Evolutionary conservation across 2,888 invertebrate genomes (phyloP).

Genomic region (Phyllotreta cruciferae): DNA sequence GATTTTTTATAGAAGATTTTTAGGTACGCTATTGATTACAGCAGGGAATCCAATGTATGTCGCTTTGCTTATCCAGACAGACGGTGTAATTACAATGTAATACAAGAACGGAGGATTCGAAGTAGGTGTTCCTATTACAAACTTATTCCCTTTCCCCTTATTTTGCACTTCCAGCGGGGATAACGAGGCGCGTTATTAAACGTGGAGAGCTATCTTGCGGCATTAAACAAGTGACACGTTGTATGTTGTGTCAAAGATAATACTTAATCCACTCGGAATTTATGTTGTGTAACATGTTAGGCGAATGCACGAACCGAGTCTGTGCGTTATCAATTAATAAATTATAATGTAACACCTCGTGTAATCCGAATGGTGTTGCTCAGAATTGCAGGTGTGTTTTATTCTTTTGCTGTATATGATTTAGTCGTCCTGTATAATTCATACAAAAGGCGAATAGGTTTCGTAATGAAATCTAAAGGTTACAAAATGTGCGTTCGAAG

Average conservation of each 20-base stretch:
- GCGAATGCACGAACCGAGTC: background rate
- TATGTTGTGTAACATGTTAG: background rate
- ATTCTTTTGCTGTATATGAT: no score
- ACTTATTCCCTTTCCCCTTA: slow-evolving; percentile 34
- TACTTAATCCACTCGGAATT: slow-evolving; percentile 7
- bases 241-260: slow-evolving; percentile 10
- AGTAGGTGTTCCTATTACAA: slow-evolving; percentile 39
- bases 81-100: slow-evolving; percentile 39
- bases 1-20: no score
- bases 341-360: no score
- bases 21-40: slow-evolving; percentile 8
- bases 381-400: no score
- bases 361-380: no score
- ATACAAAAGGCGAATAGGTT: no score
- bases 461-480: slow-evolving; percentile 2
- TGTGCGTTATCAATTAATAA: no score
- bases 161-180: slow-evolving; percentile 22
- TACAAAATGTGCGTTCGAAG: slow-evolving; percentile 7
- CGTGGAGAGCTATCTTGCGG: slow-evolving; percentile 9
- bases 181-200: slow-evolving; percentile 13
- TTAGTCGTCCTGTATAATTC: no score
- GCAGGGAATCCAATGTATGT: slow-evolving; percentile 16
- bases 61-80: slow-evolving; percentile 28
- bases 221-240: slow-evolving; percentile 13
- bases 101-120: slow-evolving; percentile 34